Conservation (phyloP, 92 coral and sea anemone species). For the Phenganax stokvisi region DNA sequence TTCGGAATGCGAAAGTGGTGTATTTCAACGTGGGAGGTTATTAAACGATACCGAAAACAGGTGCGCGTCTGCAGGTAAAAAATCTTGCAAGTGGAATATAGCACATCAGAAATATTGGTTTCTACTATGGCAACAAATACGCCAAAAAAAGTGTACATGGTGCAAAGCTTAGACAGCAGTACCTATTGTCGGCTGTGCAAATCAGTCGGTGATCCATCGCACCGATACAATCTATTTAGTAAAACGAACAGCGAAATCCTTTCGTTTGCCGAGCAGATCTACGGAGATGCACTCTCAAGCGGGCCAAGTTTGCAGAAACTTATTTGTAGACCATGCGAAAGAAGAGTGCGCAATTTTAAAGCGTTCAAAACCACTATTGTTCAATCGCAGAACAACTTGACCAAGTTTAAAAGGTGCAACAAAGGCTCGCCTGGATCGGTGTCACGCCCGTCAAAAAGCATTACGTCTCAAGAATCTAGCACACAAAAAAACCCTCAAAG, state of each 20-base stretch:
- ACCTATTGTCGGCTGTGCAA: not conserved
- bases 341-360: not conserved
- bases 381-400: not conserved
- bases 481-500: not conserved
- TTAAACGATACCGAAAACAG: not conserved
- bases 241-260: not conserved
- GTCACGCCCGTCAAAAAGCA: not conserved
- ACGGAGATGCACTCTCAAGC: not conserved
- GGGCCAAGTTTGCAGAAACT: not conserved
- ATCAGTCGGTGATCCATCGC: not conserved
- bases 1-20: not conserved
- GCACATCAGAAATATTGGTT: not conserved
- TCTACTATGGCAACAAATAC: not conserved
- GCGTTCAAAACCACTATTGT: conserved; percentile 5
- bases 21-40: not conserved
- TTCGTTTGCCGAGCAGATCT: not conserved
- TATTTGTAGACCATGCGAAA: conserved; percentile 19
- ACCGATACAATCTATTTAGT: not conserved
- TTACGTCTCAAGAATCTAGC: not conserved
- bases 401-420: conserved; percentile 13
- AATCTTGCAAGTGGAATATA: not conserved
- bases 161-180: not conserved
- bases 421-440: not conserved
- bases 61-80: not conserved
- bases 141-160: not conserved